phyloP scores from a whole-genome alignment of 2,797 vertebrate genomes.

The Vireo griseus region DNA sequence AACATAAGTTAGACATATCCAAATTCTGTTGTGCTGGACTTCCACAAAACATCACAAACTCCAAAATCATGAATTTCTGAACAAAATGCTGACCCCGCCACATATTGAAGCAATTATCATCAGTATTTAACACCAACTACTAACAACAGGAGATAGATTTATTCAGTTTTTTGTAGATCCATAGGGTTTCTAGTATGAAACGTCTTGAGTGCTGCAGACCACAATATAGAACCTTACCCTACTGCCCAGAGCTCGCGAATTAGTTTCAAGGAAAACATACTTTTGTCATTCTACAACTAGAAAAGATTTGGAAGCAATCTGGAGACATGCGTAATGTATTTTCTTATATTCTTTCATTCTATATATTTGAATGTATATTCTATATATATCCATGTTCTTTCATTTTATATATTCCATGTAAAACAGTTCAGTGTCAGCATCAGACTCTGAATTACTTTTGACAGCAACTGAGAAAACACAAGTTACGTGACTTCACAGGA shows the following conservation, averaged over 20 bases:
- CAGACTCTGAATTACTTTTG: neutral
- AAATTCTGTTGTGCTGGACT: neutral
- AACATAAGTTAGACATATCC: neutral
- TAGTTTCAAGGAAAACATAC: neutral
- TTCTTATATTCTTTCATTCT: neutral
- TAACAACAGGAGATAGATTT: neutral
- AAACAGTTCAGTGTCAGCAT: neutral
- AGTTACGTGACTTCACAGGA: neutral
- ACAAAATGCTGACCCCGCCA: neutral
- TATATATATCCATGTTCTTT: no score
- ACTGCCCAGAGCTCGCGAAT: neutral
- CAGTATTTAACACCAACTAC: neutral
- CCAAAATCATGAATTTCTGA: neutral
- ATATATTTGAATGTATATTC: no score
- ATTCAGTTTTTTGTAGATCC: neutral
- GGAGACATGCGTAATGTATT: neutral
- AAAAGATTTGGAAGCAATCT: neutral
- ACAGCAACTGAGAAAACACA: neutral
- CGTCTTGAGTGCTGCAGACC: accelerated
- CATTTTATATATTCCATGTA: neutral
- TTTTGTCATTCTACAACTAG: neutral
- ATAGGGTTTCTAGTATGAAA: neutral
- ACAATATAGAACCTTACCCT: accelerated
- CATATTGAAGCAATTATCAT: neutral
- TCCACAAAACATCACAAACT: neutral